These are phyloP conservation scores for Ophraella communa DNA, from an alignment of 2,888 invertebrate species.

Conservation along the genomic window DNA sequence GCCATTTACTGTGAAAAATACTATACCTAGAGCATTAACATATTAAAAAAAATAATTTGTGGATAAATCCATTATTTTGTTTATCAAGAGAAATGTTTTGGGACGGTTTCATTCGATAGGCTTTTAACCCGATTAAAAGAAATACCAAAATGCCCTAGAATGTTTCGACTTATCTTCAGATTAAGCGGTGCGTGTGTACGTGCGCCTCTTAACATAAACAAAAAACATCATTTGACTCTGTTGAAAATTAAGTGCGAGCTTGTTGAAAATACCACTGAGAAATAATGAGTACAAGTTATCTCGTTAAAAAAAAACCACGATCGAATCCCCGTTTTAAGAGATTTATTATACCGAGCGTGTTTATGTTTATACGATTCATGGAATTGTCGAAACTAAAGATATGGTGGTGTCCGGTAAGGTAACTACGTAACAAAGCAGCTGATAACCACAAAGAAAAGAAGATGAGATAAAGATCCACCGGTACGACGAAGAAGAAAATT, in stretches of 20 bases:
- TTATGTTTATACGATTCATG: slow-evolving; percentile 12
- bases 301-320: slow-evolving; percentile 33
- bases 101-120: too few relatives aligned
- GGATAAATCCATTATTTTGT: too few relatives aligned
- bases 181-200: slow-evolving; percentile 5
- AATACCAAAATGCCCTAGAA: too few relatives aligned
- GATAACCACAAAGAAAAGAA: too few relatives aligned
- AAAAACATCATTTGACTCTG: slow-evolving; percentile 31
- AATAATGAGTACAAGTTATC: slow-evolving; percentile 37
- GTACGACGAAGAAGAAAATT: too few relatives aligned
- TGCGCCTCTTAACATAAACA: slow-evolving; percentile 26
- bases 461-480: too few relatives aligned
- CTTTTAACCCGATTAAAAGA: too few relatives aligned
- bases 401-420: not conserved
- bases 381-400: slow-evolving; percentile 20
- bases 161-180: slow-evolving; percentile 11
- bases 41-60: too few relatives aligned
- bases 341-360: slow-evolving; percentile 18
- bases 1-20: too few relatives aligned
- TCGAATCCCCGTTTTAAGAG: slow-evolving; percentile 18
- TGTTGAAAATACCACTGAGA: slow-evolving; percentile 30
- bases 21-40: too few relatives aligned
- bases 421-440: slow-evolving; percentile 8
- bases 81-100: too few relatives aligned
- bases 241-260: slow-evolving; percentile 32